Conservation (phyloP, 2,888 invertebrate species). For the Linyphia triangularis region DNA sequence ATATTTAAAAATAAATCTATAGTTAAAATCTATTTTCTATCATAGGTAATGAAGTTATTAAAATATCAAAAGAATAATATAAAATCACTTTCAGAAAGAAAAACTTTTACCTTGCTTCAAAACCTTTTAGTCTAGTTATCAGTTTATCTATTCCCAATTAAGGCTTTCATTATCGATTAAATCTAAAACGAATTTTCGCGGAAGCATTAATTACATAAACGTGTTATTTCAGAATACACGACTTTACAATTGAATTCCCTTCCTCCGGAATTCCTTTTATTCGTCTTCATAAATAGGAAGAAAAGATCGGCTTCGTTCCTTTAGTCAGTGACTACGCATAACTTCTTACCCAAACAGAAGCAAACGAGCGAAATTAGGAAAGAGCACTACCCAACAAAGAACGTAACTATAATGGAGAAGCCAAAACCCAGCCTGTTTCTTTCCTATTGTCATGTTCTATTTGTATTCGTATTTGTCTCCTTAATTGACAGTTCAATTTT, state of each 20-base stretch:
- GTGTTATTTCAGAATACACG: too few relatives aligned
- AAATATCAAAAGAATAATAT: too few relatives aligned
- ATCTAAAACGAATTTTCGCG: too few relatives aligned
- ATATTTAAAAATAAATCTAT: too few relatives aligned
- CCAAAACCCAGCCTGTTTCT: slow-evolving; percentile 47
- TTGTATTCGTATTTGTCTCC: slow-evolving; percentile 68
- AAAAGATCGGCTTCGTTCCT: neutral
- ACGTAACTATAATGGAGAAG: slow-evolving; percentile 39
- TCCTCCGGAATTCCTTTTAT: neutral
- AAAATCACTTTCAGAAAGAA: too few relatives aligned
- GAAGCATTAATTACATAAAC: too few relatives aligned
- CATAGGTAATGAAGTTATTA: too few relatives aligned
- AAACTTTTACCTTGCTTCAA: too few relatives aligned
- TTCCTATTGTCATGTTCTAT: slow-evolving; percentile 69
- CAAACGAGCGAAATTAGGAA: slow-evolving; percentile 28
- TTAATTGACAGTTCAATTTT: slow-evolving; percentile 72
- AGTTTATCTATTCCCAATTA: too few relatives aligned
- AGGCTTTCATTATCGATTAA: too few relatives aligned
- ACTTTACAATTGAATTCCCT: neutral
- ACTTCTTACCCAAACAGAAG: slow-evolving; percentile 13
- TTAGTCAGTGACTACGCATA: neutral
- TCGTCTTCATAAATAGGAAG: neutral
- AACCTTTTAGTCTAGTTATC: too few relatives aligned
- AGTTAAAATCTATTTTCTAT: too few relatives aligned
- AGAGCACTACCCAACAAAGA: slow-evolving; percentile 36